Base-by-base conservation (phyloP, 2,888 invertebrate genomes). In the Graphium colonna region DNA sequence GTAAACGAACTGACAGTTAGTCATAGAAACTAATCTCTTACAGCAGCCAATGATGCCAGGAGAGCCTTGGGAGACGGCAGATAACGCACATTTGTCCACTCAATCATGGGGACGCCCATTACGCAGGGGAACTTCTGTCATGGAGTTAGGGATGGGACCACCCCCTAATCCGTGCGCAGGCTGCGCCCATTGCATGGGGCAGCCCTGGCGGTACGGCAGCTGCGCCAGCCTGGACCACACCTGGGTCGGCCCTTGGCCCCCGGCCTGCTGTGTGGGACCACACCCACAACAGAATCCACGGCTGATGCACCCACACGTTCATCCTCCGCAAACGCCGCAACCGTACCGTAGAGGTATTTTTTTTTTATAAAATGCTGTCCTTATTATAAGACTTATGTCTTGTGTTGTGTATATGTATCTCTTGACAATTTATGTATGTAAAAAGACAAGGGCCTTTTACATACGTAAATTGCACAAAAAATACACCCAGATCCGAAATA, bases 131-230 rank as follows among this genome's bases (percentile, higher is more conserved):
- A 80, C 83, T 1, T 88, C 88, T 0, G 85, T 86, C 5, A 69
- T 86, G 52, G 87, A 87, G 57, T 68, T 88, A 7, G 75, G 83
- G 7, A 81, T 77, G 2, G 73, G 61, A 16, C 60, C 60, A n/a
- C 58, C 62, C 0, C 55, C 53, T 0, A 40, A 44, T 31, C 31
- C 49, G 8, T 62, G 68, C 45, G 38, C 59, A 49, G 57, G 81
- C 66, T 66, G 70, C 63, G 16, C 63, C 8, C 66, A 67, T 55
- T 72, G 70, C 49, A 67, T 71, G 10, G 67, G 75, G 3, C 59
- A 65, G 51, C 64, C 74, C 12, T 88, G 87, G 87, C 77, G 88
- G 1, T 88, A 88, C 62, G 88, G 89, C 58, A 87, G 88, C 69
- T 86, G 87, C 62, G 87, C 84, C 51, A 80, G 75, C 55, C 77